A percentile compares a stretch with the other conserved stretches of the same genome.
phyloP scores from a whole-genome alignment of 2,113 vertebrate species.

The Elephantulus edwardii region DNA sequence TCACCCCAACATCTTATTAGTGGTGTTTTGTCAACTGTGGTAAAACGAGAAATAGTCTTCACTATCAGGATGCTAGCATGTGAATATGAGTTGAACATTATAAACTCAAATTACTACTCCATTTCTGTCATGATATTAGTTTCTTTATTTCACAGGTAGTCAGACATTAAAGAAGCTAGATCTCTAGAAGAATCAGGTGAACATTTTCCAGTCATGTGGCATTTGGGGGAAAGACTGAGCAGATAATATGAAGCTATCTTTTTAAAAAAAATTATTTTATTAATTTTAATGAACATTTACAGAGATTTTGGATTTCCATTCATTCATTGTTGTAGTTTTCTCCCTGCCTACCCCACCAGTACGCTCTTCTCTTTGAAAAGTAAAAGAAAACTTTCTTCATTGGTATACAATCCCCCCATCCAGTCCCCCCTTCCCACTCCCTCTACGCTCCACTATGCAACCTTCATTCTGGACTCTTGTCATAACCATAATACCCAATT shows the following conservation, averaged over 20 bases:
- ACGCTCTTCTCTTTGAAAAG: too few relatives aligned
- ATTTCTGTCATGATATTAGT: background rate
- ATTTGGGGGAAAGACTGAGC: background rate
- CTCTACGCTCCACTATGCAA: too few relatives aligned
- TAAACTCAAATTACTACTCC: background rate
- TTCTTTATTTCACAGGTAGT: constrained; percentile 17
- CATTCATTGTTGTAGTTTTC: too few relatives aligned
- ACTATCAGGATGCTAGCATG: background rate
- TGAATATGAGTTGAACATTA: background rate
- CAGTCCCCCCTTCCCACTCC: too few relatives aligned
- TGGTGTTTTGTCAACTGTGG: background rate
- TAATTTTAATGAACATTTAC: too few relatives aligned
- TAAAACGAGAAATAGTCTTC: background rate
- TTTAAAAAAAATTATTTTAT: too few relatives aligned
- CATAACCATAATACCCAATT: too few relatives aligned
- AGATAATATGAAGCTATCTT: background rate
- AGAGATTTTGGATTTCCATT: too few relatives aligned
- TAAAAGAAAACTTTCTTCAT: too few relatives aligned
- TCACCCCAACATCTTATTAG: background rate
- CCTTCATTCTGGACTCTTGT: too few relatives aligned
- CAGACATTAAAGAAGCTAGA: background rate
- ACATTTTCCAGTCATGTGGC: background rate
- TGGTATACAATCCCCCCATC: too few relatives aligned
- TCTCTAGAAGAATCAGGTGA: background rate
- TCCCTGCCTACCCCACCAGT: too few relatives aligned